A percentile compares a stretch with the other conserved stretches of the same genome.
Conservation (phyloP, 2,113 vertebrate genomes). For the Lampris megalopsis region DNA sequence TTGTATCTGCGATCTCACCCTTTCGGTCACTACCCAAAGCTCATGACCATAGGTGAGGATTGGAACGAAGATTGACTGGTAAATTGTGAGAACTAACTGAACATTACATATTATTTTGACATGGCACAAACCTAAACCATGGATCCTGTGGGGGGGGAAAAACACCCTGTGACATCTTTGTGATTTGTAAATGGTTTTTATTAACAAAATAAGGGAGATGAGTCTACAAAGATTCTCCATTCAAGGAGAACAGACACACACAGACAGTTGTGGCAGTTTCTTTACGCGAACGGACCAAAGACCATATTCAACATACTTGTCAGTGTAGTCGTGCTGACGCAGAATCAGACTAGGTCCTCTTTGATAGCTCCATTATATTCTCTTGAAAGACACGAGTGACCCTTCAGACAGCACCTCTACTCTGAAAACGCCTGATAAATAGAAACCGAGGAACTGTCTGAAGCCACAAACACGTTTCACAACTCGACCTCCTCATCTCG, state of each 20-base stretch:
- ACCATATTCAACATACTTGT: slow-evolving; percentile 20
- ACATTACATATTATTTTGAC: no score
- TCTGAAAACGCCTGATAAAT: background rate
- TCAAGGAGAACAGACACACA: slow-evolving; percentile 69
- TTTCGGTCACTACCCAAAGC: no score
- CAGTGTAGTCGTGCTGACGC: slow-evolving; percentile 50
- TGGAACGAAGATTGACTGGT: no score
- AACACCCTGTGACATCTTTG: background rate
- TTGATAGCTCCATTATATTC: slow-evolving; percentile 8
- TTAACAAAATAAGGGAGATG: slow-evolving; percentile 88
- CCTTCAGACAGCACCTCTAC: slow-evolving; percentile 2
- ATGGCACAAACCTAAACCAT: background rate
- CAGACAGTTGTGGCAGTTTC: slow-evolving; percentile 80
- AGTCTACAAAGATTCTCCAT: slow-evolving; percentile 83
- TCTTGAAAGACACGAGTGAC: slow-evolving; percentile 4
- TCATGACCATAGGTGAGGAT: no score
- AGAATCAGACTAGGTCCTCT: slow-evolving; percentile 38
- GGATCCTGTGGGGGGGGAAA: background rate
- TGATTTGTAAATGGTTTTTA: slow-evolving; percentile 83
- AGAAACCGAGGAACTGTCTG: slow-evolving; percentile 4
- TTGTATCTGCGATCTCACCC: no score
- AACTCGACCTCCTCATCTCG: slow-evolving; percentile 22
- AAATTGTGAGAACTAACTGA: no score
- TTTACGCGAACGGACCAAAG: slow-evolving; percentile 59
- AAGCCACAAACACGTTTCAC: slow-evolving; percentile 31